Base-by-base conservation (phyloP, 2,797 vertebrate genomes). In the Scarus forsteni region DNA sequence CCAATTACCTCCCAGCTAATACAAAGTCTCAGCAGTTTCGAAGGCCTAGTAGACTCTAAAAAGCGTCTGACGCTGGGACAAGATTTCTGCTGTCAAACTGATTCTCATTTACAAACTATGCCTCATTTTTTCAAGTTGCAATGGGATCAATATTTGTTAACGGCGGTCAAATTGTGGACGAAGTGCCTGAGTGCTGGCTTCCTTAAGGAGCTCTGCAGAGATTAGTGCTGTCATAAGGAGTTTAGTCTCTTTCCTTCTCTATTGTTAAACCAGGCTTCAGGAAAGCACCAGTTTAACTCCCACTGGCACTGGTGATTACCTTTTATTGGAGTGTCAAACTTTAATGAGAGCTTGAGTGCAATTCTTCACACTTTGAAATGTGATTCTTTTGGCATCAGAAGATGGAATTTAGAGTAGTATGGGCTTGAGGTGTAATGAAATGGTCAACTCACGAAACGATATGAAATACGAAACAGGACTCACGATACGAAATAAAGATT, bases 1-100 rank as follows among this genome's bases (percentile, higher is more conserved):
- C 81, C 89, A 89, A 91, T 92, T 91, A 94, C 74, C 89, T 85
- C 62, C 82, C 89, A 77, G 92, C 83, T 87, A 93, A 89, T 83
- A 69, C 77, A 81, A 65, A 43, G 66, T 87, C 76, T 76, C 89
- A 85, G 75, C 76, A 48, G 75, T 70, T 73, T 72, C 52, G 59
- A 65, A 73, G 86, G 85, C 83, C 87, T 86, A 58, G 50, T 61
- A 75, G 81, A 90, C 90, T 94, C 94, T 91, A 92, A 85, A 92
- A 85, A 79, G 90, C 91, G 85, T 44, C 80, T 66, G 73, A 7
- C 9, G 76, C 61, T 43, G 45, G 85, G 72, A 74, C 73, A 60
- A 64, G 79, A 71, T 75, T 80, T 71, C 62, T 45, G 12, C 59
- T 67, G 60, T 68, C 60, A 46, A 18, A 34, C 53, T 60, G 56